Base-by-base conservation (phyloP, 2,797 vertebrate genomes). In the Hippopotamyrus pictus region DNA sequence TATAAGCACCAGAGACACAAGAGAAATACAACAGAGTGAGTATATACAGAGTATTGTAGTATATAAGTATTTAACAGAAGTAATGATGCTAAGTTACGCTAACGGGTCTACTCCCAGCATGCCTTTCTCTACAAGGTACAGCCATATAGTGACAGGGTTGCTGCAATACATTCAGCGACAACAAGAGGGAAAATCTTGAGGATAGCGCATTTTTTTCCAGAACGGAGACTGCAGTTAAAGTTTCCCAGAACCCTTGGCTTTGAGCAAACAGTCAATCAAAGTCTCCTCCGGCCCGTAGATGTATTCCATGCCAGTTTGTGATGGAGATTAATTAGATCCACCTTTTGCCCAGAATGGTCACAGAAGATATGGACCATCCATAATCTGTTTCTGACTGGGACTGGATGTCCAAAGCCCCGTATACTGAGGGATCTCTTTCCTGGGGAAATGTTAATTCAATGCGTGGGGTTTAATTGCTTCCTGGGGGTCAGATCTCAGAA, bases 401-500 rank as follows among this genome's bases (percentile, higher is more conserved):
- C 90, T 94, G 92, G 88, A 92, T 90, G 82, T 90, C 87, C 90
- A 90, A 93, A 89, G 50, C 92, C 90, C 88, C 90, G 92, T 90
- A 91, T 92, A 73, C 91, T 91, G 88, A 33, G 85, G 93, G 94
- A 91, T 95, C 93, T 90, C 90, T 94, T 94, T 94, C 91, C 92
- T 90, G 92, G 14, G 41, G 57, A 92, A 92, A 93, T 93, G 88
- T 92, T 91, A 90, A 93, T 90, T 91, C 33, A 14, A 92, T 90
- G 87, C 88, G 57, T 33, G n/a, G 62, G 73, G 19, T 89, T 92
- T 92, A 91, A 92, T 91, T 91, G 84, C 90, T 91, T 89, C 69
- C 48, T 37, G 51, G 79, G 87, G 90, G 85, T 90, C 85, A 91
- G 86, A 69, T 46, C 86, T 44, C 25, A 22, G 37, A 65, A n/a